Evolutionary conservation across 2,888 invertebrate species (phyloP).

Genomic region (Odontocolon sp.): DNA sequence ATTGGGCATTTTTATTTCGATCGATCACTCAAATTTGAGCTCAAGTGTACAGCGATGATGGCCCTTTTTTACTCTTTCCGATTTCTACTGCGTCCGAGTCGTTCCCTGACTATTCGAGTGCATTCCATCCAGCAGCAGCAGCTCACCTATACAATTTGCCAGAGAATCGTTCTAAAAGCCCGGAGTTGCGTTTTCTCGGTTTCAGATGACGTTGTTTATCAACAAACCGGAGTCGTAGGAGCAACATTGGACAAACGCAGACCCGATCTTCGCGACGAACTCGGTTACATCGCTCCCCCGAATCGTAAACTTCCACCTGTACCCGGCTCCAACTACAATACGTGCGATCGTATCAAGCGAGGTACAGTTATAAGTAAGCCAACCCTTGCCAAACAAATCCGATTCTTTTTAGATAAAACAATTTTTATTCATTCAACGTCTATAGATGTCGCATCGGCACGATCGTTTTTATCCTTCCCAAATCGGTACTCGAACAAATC

Average conservation of each 20-base stretch:
- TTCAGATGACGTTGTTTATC: slow-evolving; percentile 95
- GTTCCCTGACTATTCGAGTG: too few relatives aligned
- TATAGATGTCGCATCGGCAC: slow-evolving; percentile 77
- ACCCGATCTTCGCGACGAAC: slow-evolving; percentile 92
- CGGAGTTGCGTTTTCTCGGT: slow-evolving; percentile 43
- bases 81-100: slow-evolving; percentile 19
- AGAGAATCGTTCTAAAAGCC: slow-evolving; percentile 7
- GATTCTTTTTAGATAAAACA: slow-evolving; percentile 69
- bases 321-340: slow-evolving; percentile 96
- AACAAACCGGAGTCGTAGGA: slow-evolving; percentile 88
- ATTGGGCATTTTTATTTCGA: not conserved
- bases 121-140: too few relatives aligned
- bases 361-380: slow-evolving; percentile 95
- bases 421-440: slow-evolving; percentile 62
- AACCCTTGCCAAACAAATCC: slow-evolving; percentile 76
- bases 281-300: slow-evolving; percentile 96
- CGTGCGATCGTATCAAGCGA: slow-evolving; percentile 96
- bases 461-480: slow-evolving; percentile 66
- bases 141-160: not conserved
- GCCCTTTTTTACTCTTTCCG: too few relatives aligned
- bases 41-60: too few relatives aligned
- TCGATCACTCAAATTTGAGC: not conserved
- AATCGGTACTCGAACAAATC: slow-evolving; percentile 25
- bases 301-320: slow-evolving; percentile 96
- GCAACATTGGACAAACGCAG: slow-evolving; percentile 92